Percentiles rank a stretch among this genome's conserved stretches.
phyloP scores from a whole-genome alignment of 2,113 vertebrate species.

The Lophius piscatorius region DNA sequence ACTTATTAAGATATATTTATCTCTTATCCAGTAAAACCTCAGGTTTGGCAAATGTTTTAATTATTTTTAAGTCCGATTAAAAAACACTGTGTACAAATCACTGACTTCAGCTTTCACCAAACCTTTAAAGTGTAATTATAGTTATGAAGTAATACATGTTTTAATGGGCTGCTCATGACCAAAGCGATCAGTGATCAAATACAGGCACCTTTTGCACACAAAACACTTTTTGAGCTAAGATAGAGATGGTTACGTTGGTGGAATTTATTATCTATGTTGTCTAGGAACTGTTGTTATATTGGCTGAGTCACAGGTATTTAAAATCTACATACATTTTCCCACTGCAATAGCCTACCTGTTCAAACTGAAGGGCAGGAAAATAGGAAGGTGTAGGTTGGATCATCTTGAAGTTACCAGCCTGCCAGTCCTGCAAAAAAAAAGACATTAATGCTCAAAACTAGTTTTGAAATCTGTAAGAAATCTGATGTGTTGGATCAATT shows the following conservation, averaged over 20 bases:
- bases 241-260: not conserved
- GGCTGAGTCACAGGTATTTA: constrained; percentile 35
- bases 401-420: constrained; percentile 16
- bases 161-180: constrained; percentile 1
- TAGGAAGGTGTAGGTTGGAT: constrained; percentile 50
- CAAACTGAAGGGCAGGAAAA: constrained; percentile 1
- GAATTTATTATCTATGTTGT: constrained; percentile 23
- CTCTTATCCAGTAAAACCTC: not conserved
- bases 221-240: constrained; percentile 7
- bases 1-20: too few species aligned
- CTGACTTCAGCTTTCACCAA: constrained; percentile 6
- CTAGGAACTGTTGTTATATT: constrained; percentile 14
- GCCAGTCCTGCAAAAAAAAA: constrained; percentile 40
- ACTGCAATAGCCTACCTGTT: constrained; percentile 59
- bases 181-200: constrained; percentile 2
- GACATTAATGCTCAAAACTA: constrained; percentile 19
- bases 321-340: constrained; percentile 16
- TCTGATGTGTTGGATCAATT: not conserved
- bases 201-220: not conserved
- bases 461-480: constrained; percentile 13
- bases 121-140: constrained; percentile 11
- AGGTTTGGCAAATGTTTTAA: not conserved
- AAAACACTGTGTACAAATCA: constrained; percentile 16
- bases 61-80: constrained; percentile 6
- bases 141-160: constrained; percentile 15